These are phyloP conservation scores for Metopolophium dirhodum DNA, from an alignment of 1,140 invertebrate species.

Conservation along the genomic window DNA sequence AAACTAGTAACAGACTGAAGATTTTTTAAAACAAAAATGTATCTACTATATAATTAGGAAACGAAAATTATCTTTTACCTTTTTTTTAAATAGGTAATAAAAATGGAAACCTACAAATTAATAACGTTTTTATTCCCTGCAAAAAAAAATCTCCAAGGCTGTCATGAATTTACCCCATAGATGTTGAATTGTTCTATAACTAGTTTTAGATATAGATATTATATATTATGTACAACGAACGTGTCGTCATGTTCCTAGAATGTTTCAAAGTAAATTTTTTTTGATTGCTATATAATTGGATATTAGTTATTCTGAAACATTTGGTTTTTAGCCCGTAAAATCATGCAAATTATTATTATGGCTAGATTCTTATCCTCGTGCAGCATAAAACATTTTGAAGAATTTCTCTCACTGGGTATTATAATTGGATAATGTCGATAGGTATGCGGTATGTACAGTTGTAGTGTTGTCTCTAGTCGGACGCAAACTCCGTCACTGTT, in stretches of 20 bases:
- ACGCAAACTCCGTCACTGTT: neutral
- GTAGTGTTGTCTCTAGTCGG: neutral
- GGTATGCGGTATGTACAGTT: neutral
- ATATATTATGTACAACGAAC: neutral
- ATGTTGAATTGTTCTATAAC: neutral
- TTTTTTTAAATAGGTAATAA: neutral
- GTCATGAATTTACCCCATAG: neutral
- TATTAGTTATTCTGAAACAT: neutral
- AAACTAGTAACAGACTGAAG: too few relatives aligned
- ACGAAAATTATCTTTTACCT: neutral
- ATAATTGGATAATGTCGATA: neutral
- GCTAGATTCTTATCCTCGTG: neutral
- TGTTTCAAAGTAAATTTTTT: neutral
- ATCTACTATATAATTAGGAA: too few relatives aligned
- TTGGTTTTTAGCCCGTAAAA: neutral
- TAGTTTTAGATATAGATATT: neutral
- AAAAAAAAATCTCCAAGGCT: neutral
- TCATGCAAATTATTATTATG: neutral
- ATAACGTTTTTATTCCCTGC: neutral
- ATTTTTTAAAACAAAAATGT: too few relatives aligned
- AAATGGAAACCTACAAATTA: neutral
- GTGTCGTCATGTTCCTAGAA: neutral
- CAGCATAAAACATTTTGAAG: neutral
- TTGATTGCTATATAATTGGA: neutral
- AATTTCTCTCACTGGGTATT: neutral